Percentiles rank a stretch among this genome's conserved stretches.
Evolutionary conservation across 1,140 invertebrate genomes (phyloP).

Genomic region (Aphaenogaster rudis): DNA sequence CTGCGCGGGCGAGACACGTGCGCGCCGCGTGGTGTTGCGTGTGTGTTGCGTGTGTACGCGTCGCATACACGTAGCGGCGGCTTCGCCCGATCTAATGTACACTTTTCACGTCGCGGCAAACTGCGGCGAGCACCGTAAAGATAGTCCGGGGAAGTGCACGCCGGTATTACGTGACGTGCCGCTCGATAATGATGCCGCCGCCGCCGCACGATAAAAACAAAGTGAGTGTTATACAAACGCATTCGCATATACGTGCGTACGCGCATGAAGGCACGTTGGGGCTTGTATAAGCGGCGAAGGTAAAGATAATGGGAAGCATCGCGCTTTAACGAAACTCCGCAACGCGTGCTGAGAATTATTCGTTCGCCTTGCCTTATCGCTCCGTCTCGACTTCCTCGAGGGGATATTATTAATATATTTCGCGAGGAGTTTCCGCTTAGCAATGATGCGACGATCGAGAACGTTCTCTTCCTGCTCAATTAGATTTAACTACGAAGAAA

Average conservation of each 20-base stretch:
- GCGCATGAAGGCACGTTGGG: background rate
- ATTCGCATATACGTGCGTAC: constrained; percentile 20
- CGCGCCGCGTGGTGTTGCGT: background rate
- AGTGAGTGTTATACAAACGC: constrained; percentile 64
- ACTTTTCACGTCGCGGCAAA: constrained; percentile 80
- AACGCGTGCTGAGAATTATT: constrained; percentile 38
- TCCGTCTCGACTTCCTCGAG: constrained; percentile 11
- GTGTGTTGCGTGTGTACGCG: background rate
- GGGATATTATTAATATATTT: constrained; percentile 58
- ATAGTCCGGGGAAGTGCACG: constrained; percentile 72
- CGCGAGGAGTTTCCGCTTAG: constrained; percentile 9
- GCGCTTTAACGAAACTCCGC: constrained; percentile 67
- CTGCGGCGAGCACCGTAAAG: constrained; percentile 70
- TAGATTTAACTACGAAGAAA: background rate
- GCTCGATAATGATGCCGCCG: constrained; percentile 75
- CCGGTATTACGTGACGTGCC: constrained; percentile 77
- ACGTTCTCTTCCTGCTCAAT: constrained; percentile 17
- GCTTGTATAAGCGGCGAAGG: constrained; percentile 64
- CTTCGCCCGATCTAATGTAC: constrained; percentile 76
- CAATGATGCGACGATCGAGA: background rate
- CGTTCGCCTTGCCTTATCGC: constrained; percentile 41
- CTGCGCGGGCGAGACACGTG: background rate
- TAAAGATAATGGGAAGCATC: constrained; percentile 76
- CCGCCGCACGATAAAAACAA: constrained; percentile 73
- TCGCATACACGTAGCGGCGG: constrained; percentile 4